Evolutionary conservation across 2,797 vertebrate genomes (phyloP), one percentile per base, ranked within the genome.

Genomic region (Manis crassicaudata): DNA sequence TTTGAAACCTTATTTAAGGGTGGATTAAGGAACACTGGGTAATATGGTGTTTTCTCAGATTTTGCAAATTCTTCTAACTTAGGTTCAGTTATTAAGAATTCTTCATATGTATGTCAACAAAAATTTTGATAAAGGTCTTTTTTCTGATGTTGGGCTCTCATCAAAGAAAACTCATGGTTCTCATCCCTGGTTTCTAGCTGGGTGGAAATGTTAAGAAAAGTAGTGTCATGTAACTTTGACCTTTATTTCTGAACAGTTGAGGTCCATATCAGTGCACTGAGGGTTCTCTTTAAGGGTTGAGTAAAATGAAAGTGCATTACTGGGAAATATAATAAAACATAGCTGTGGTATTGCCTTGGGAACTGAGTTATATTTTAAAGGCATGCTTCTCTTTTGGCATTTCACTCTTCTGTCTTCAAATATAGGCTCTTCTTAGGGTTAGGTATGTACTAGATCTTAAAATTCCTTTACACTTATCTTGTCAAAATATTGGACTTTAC

Each of bases 1-100:
- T 94, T 96, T 77, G 7, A 92, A 94, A 77, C 43, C 32, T 86
- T 50, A 67, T 70, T 65, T 94, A 85, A 90, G 50, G 67, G 29
- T 60, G 16, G 6, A 58, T 83, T n/a, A 56, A 75, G 37, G 35
- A 60, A 67, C 37, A 23, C 27, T 90, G 46, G 21, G 7, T 83
- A 23, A 56, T n/a, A 81, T 0, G 17, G 8, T 63, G 7, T 83
- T 63, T 62, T 40, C 43, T 29, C 4, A 67, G 58, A 79, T 92
- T 87, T 81, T 7, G 50, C 35, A 95, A 84, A 56, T 60, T 92
- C 23, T 76, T 79, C 46, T 63, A 67, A 56, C 18, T 40, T 80
- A 73, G 29, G 3, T 62, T 91, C 27, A 68, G 9, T 63, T 68
- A 37, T 93, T 93, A 76, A 72, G 67, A 94, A 73, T 72, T 77